Conservation (phyloP, 2,113 vertebrate species). For the Lamprotornis superbus region DNA sequence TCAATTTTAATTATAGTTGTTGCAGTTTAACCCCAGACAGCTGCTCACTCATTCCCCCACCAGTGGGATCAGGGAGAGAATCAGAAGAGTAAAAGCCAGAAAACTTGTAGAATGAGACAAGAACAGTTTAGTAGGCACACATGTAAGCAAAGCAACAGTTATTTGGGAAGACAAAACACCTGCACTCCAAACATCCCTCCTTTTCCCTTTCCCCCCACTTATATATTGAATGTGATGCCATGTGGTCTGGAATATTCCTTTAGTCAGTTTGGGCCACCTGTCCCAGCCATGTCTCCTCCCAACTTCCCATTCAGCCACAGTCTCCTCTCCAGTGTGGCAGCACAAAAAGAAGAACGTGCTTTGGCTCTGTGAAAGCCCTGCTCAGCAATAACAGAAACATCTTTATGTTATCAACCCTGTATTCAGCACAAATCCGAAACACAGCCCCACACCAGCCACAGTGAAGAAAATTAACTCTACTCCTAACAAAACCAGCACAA, state of each 20-base stretch:
- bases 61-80: neutral
- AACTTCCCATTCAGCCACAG: neutral
- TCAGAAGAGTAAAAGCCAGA: neutral
- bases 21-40: neutral
- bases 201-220: neutral
- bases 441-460: rapidly evolving
- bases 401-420: neutral
- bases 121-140: neutral
- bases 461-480: neutral
- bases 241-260: neutral
- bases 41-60: neutral
- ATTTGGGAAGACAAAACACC: rapidly evolving
- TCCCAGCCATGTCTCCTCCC: neutral
- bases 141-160: neutral
- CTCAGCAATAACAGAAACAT: neutral
- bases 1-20: neutral
- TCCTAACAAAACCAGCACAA: neutral
- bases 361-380: neutral
- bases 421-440: neutral
- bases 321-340: neutral
- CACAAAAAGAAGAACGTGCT: neutral
- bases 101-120: neutral
- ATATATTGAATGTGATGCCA: neutral
- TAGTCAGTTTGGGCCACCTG: neutral
- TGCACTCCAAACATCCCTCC: neutral